Conservation (phyloP, 2,888 invertebrate genomes). For the Pachymerium ferrugineum region DNA sequence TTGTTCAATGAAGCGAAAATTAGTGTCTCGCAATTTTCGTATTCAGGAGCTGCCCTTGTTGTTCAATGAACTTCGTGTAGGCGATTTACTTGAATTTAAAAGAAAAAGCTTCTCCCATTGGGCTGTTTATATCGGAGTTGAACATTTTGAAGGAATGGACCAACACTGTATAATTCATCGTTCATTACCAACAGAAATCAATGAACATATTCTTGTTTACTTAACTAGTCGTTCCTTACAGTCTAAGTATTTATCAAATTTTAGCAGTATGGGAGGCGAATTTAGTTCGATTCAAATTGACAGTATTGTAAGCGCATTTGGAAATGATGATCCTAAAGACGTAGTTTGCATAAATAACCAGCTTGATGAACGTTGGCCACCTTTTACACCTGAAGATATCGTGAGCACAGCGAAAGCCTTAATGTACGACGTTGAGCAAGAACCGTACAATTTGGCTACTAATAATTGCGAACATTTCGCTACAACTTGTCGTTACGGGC, state of each 20-base stretch:
- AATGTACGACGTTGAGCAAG: not conserved
- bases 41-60: not conserved
- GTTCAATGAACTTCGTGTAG: not conserved
- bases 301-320: not conserved
- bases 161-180: constrained; percentile 30
- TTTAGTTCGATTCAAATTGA: constrained; percentile 27
- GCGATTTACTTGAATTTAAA: constrained; percentile 34
- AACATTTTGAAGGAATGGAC: not conserved
- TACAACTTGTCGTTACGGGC: constrained; percentile 32
- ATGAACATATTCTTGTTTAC: not conserved
- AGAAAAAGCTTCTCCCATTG: constrained; percentile 32
- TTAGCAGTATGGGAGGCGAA: not conserved
- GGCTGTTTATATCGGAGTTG: constrained; percentile 32
- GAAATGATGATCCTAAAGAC: not conserved
- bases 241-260: not conserved
- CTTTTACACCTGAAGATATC: constrained; percentile 22
- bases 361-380: constrained; percentile 10
- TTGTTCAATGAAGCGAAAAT: not conserved
- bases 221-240: not conserved
- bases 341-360: constrained; percentile 33
- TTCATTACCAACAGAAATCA: not conserved
- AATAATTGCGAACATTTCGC: constrained; percentile 36
- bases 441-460: constrained; percentile 28
- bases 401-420: constrained; percentile 21
- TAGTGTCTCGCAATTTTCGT: constrained; percentile 20